Evolutionary conservation across 2,113 vertebrate species (phyloP), one percentile per base, ranked within the genome.

Genomic region (Thermophis baileyi): DNA sequence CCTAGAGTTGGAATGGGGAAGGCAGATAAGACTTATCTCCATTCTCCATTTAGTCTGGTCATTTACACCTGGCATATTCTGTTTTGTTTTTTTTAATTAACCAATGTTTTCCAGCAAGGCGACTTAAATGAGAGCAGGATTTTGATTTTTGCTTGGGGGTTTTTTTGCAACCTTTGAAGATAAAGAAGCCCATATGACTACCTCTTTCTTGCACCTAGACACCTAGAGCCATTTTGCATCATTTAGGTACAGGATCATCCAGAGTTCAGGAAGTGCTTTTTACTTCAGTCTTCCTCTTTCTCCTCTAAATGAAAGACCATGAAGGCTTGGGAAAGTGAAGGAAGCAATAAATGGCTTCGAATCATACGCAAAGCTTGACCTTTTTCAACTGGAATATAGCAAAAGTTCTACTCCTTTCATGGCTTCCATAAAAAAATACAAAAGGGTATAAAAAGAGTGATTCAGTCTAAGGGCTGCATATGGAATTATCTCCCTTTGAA

Each of bases 1-100:
- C 96, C 99, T 99, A 96, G 94, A 47, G 16, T 60, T 16, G 54
- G 12, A 51, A 92, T 85, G 93, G 4, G 89, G 1, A 2, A 85
- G 88, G 0, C 0, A 87, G 63, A 85, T 93, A 90, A 47, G 0
- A 63, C 3, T 63, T 63, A 51, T 24, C 24, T 2, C 6, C 47
- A 2, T 24, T 44, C 1, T 14, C 81, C 0, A 0, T 30, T 0
- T 54, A 91, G 14, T 24, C n/a, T 85, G 49, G 18, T 50, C 25
- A 86, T 20, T 46, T 50, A 93, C 2, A 12, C 18, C 40, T 22
- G 3, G n/a, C 69, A 0, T 81, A 11, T 63, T 3, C 40, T 46
- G 11, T 0, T 51, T 51, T 51, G 11, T 51, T 51, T 35, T 93
- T 35, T 86, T 16, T 5, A 27, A 2, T 20, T 49, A 27, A 35